phyloP scores from a whole-genome alignment of 2,113 vertebrate species.

The Corythaeola cristata region DNA sequence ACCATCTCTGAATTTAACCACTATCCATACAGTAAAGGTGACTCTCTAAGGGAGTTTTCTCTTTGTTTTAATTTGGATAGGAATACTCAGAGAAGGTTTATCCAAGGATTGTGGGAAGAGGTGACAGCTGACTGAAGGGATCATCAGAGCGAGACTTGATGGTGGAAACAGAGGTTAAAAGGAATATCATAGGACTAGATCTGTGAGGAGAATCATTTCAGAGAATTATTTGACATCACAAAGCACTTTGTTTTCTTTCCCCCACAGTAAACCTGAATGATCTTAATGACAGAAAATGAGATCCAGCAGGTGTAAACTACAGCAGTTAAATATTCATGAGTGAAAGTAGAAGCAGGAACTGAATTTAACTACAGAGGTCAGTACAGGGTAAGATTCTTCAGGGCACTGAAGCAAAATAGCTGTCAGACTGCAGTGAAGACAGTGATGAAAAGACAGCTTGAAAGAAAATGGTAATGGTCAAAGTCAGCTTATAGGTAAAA shows the following conservation, averaged over 20 bases:
- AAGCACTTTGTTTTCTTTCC: conserved; percentile 17
- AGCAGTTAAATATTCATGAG: background rate
- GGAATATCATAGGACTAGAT: background rate
- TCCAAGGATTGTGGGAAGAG: background rate
- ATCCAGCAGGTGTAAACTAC: conserved; percentile 6
- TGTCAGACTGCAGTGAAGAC: background rate
- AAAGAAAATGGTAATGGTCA: background rate
- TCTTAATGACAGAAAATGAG: conserved; percentile 28
- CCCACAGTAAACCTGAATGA: background rate
- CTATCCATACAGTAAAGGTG: background rate
- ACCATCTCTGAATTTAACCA: background rate
- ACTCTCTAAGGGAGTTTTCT: background rate
- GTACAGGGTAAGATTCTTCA: background rate
- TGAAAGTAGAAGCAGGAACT: background rate
- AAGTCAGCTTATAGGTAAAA: background rate
- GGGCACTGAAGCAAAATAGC: background rate
- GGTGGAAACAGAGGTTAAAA: background rate
- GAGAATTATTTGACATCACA: background rate
- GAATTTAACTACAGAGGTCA: background rate
- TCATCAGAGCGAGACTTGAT: background rate
- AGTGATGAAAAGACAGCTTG: conserved; percentile 15
- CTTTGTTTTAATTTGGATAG: background rate
- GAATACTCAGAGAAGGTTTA: background rate
- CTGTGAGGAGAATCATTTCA: background rate
- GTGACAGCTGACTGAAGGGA: background rate